phyloP scores from a whole-genome alignment of 2,113 vertebrate genomes.

The Ictidomys tridecemlineatus region DNA sequence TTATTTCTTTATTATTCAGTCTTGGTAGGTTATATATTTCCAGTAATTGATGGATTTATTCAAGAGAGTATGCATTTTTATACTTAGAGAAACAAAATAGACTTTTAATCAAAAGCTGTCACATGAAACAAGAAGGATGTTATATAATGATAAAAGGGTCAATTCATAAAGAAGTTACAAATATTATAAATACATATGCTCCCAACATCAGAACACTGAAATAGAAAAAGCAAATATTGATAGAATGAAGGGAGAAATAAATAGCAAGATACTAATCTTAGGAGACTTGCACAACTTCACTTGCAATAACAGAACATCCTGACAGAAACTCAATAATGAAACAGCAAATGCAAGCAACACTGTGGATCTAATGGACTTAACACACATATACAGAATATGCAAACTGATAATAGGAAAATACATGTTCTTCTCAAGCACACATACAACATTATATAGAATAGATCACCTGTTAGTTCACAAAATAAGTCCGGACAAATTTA shows the following conservation, averaged over 20 bases:
- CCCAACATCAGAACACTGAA: background rate
- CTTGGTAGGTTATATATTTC: background rate
- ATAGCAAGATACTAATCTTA: background rate
- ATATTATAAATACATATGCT: background rate
- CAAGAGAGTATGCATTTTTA: background rate
- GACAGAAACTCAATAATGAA: conserved; percentile 32
- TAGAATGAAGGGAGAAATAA: background rate
- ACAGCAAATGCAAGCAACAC: background rate
- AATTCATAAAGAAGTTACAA: background rate
- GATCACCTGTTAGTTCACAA: background rate
- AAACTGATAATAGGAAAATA: background rate
- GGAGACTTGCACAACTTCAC: background rate
- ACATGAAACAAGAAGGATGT: background rate
- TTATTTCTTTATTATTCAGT: background rate
- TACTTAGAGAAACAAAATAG: background rate
- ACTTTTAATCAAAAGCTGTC: background rate
- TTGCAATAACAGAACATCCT: background rate
- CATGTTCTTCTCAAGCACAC: background rate
- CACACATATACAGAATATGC: background rate
- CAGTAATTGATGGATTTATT: background rate
- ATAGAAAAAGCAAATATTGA: background rate
- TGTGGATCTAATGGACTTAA: background rate
- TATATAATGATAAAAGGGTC: background rate
- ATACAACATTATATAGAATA: background rate
- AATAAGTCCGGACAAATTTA: background rate